phyloP scores from a whole-genome alignment of 1,140 invertebrate genomes.

The Oncopodura yosiiana region DNA sequence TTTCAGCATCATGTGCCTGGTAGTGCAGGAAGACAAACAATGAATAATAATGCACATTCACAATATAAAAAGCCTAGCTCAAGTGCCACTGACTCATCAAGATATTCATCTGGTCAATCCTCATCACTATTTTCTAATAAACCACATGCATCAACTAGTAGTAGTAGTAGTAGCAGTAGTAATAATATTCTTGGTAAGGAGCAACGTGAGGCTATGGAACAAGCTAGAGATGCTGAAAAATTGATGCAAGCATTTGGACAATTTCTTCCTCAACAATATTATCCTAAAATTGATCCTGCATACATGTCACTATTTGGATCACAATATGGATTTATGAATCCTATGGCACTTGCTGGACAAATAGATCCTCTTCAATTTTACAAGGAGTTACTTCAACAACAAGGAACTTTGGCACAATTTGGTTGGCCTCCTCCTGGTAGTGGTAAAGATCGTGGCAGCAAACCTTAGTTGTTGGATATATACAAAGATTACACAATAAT shows the following conservation, averaged over 20 bases:
- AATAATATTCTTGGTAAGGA: conserved; percentile 2
- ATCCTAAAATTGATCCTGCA: conserved; percentile 39
- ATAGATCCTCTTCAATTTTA: conserved; percentile 42
- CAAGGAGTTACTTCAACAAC: conserved; percentile 30
- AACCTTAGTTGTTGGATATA: too few species aligned
- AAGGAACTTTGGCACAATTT: conserved; percentile 20
- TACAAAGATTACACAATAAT: too few species aligned
- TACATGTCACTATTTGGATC: conserved; percentile 38
- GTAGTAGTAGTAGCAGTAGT: neutral
- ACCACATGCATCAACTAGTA: conserved; percentile 37
- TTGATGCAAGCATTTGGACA: conserved; percentile 1
- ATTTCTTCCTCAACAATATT: conserved; percentile 27
- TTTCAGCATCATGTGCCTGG: neutral
- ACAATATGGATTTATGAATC: conserved; percentile 35
- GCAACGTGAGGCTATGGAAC: conserved; percentile 8
- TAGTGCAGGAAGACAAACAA: too few species aligned
- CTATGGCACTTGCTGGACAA: conserved; percentile 36
- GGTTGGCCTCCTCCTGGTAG: conserved; percentile 13
- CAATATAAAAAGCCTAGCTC: neutral
- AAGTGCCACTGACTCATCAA: neutral
- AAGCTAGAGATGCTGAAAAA: conserved; percentile 5
- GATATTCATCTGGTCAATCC: neutral
- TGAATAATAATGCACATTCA: neutral
- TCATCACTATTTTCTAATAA: conserved; percentile 37
- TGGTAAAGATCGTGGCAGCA: conserved; percentile 17